A percentile compares a stretch with the other conserved stretches of the same genome.
phyloP scores from a whole-genome alignment of 2,113 vertebrate genomes.

The Neodon shergylaensis region DNA sequence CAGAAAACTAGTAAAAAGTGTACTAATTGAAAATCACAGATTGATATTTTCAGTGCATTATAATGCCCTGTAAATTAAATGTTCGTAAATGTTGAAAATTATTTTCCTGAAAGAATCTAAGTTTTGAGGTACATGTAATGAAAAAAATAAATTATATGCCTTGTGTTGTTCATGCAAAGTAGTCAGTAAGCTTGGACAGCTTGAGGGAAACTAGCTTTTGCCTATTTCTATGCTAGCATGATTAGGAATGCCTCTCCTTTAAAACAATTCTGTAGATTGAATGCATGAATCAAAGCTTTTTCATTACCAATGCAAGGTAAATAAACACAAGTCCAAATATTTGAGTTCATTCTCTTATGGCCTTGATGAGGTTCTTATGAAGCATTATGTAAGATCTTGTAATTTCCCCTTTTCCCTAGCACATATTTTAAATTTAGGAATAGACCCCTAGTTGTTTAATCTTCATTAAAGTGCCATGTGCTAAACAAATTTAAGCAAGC shows the following conservation, averaged over 20 bases:
- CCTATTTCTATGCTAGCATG: slow-evolving; percentile 59
- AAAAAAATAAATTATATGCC: slow-evolving; percentile 30
- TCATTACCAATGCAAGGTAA: slow-evolving; percentile 67
- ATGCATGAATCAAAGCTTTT: slow-evolving; percentile 69
- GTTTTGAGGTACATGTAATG: neutral
- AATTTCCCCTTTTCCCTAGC: slow-evolving; percentile 69
- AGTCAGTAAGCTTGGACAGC: neutral
- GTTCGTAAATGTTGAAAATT: neutral
- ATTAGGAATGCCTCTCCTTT: slow-evolving; percentile 64
- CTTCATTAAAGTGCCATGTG: slow-evolving; percentile 80
- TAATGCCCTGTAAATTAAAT: neutral
- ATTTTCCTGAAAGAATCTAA: neutral
- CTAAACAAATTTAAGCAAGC: slow-evolving; percentile 83
- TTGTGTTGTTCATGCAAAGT: slow-evolving; percentile 34
- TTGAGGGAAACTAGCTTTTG: slow-evolving; percentile 32
- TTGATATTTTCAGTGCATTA: neutral
- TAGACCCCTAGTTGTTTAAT: slow-evolving; percentile 68
- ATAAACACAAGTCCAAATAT: slow-evolving; percentile 67
- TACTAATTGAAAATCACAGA: neutral
- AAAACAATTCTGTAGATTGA: slow-evolving; percentile 57
- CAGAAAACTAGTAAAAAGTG: neutral
- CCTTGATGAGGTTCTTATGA: slow-evolving; percentile 55
- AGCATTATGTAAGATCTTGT: slow-evolving; percentile 57
- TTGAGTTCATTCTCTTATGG: slow-evolving; percentile 53
- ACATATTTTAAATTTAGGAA: slow-evolving; percentile 71